Evolutionary conservation across 2,113 vertebrate species (phyloP).

Genomic region (Hydropotes inermis): DNA sequence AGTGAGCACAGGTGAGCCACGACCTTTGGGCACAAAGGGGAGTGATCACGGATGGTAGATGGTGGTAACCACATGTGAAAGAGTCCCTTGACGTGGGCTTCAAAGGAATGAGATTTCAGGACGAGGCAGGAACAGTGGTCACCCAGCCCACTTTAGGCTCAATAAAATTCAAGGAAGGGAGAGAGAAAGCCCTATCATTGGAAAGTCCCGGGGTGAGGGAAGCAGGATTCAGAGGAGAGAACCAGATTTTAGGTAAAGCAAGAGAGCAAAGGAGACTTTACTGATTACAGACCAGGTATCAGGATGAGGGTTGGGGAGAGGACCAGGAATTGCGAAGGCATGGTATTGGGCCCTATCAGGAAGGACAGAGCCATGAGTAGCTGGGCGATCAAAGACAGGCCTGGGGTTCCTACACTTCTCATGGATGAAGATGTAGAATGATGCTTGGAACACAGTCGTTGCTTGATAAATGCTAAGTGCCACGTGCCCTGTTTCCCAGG

Average conservation of each 20-base stretch:
- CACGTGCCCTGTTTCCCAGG: fast-evolving
- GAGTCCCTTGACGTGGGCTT: fast-evolving
- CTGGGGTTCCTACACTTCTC: neutral
- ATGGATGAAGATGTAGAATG: fast-evolving
- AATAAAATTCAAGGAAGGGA: no score
- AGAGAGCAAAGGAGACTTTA: neutral
- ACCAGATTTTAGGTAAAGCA: neutral
- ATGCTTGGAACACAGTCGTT: fast-evolving
- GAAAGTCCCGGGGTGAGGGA: neutral
- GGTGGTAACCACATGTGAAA: neutral
- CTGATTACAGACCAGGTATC: neutral
- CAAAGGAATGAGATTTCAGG: neutral
- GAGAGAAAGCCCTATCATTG: neutral
- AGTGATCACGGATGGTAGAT: neutral
- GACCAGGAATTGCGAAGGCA: neutral
- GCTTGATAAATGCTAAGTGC: neutral
- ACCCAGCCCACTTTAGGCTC: no score
- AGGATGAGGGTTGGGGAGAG: neutral
- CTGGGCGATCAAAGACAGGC: neutral
- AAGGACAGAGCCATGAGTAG: neutral
- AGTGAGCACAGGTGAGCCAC: neutral
- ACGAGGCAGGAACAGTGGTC: neutral
- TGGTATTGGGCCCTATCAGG: neutral
- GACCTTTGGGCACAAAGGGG: neutral
- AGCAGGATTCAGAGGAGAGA: neutral